Base-by-base conservation (phyloP, 92 coral and sea anemone species). In the Isaurus tuberculatus region DNA sequence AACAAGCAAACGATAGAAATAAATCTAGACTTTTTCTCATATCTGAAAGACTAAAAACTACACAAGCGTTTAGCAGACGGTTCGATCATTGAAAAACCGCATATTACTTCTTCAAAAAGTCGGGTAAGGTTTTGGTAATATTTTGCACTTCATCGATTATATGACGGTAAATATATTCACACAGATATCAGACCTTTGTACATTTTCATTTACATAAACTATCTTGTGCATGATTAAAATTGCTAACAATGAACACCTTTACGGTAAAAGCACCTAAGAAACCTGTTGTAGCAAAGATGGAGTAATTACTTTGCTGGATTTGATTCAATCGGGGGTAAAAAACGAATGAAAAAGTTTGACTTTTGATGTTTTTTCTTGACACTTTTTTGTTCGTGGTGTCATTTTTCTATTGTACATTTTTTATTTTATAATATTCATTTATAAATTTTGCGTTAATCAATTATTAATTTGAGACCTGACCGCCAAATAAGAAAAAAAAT, bases 371-470 rank as follows among this genome's bases (percentile, higher is more conserved):
- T 83, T 69, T 90, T 89, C 85, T 84, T 91, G 87, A 87, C 67
- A 84, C 77, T 66, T 70, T 65, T 86, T 85, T 86, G 86, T 94
- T 88, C 91, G 94, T 91, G 94, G 97, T 89, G 86, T 72, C 75
- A 91, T 86, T 88, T 83, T 80, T 88, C 86, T 48, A 94, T 85
- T 93, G 92, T 94, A 79, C 82, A 85, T 83, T 58, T 73, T 88
- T 86, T 86, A 72, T 72, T 44, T 42, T 72, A 93, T 94, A 86
- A 88, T 94, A 90, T 90, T 94, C 93, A 91, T 84, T 83, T 90
- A 79, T 94, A 87, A 94, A 94, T 89, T 89, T 91, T 83, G 90
- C 73, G 66, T 79, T 89, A 91, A 91, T 93, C 85, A 93, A 94
- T 94, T 83, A 94, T 94, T 94, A 73, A 91, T 91, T 85, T 80